These are phyloP conservation scores for Halictus ligatus DNA, from an alignment of 2,888 invertebrate species.

Conservation along the genomic window DNA sequence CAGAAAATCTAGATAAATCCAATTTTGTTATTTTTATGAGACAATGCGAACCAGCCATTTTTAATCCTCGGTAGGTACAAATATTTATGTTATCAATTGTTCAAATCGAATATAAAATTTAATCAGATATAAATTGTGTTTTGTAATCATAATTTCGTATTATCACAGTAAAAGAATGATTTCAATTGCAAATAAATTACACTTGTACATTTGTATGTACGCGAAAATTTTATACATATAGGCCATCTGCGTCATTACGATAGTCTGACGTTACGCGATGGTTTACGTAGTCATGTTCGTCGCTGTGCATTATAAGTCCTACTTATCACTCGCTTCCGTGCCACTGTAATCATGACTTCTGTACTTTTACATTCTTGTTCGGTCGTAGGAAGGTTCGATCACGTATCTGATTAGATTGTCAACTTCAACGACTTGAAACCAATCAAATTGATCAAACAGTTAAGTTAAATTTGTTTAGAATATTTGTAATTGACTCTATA, in stretches of 20 bases:
- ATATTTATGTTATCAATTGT: neutral
- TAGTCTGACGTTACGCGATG: slow-evolving; percentile 6
- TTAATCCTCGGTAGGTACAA: neutral
- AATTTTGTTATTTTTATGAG: neutral
- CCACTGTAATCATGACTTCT: neutral
- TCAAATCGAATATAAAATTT: neutral
- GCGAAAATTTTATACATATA: neutral
- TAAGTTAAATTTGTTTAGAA: neutral
- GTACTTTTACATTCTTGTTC: neutral
- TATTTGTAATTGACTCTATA: neutral
- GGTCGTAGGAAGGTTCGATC: neutral
- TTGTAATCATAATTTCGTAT: no score
- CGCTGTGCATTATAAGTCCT: neutral
- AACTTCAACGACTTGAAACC: neutral
- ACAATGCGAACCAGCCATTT: neutral
- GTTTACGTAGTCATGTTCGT: neutral
- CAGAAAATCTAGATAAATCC: neutral
- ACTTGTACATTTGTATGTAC: neutral
- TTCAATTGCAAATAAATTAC: neutral
- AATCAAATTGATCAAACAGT: neutral
- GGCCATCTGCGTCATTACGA: slow-evolving; percentile 10
- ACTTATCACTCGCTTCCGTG: slow-evolving; percentile 17
- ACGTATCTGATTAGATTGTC: neutral
- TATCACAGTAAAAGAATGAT: no score
- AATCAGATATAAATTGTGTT: neutral